Percentiles rank a stretch among this genome's conserved stretches.
These are phyloP conservation scores for Drosophila grimshawi DNA, from an alignment of 1,140 invertebrate genomes.

Conservation along the genomic window DNA sequence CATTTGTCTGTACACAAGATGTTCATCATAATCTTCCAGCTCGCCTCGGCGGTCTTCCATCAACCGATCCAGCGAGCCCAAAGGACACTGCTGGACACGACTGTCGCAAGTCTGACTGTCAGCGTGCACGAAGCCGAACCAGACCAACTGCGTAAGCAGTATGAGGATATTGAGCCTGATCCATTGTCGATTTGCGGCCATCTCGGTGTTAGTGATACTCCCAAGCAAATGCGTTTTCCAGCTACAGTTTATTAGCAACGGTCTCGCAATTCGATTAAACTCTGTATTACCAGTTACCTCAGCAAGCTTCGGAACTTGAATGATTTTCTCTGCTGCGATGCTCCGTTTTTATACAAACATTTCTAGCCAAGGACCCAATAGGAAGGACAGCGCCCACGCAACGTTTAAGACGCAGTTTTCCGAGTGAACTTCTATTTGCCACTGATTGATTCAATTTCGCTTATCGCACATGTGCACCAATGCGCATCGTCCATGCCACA, in stretches of 20 bases:
- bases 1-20: conserved; percentile 68
- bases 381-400: conserved; percentile 13
- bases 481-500: conserved; percentile 39
- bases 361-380: background rate
- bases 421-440: conserved; percentile 62
- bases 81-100: conserved; percentile 12
- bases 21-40: conserved; percentile 64
- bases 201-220: conserved; percentile 12
- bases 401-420: conserved; percentile 14
- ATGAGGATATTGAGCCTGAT: conserved; percentile 56
- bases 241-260: background rate
- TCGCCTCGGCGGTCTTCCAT: conserved; percentile 27
- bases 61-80: conserved; percentile 10
- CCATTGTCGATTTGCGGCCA: conserved; percentile 47
- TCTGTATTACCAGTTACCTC: conserved; percentile 34
- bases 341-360: conserved; percentile 59
- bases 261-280: background rate
- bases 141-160: conserved; percentile 49
- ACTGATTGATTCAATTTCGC: conserved; percentile 82
- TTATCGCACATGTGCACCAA: conserved; percentile 84
- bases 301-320: conserved; percentile 56
- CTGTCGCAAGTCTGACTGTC: conserved; percentile 13
- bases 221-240: background rate
- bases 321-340: conserved; percentile 23
- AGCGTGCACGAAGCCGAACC: conserved; percentile 18